phyloP scores from a whole-genome alignment of 2,888 invertebrate species.

The Acanthoscelides obtectus region DNA sequence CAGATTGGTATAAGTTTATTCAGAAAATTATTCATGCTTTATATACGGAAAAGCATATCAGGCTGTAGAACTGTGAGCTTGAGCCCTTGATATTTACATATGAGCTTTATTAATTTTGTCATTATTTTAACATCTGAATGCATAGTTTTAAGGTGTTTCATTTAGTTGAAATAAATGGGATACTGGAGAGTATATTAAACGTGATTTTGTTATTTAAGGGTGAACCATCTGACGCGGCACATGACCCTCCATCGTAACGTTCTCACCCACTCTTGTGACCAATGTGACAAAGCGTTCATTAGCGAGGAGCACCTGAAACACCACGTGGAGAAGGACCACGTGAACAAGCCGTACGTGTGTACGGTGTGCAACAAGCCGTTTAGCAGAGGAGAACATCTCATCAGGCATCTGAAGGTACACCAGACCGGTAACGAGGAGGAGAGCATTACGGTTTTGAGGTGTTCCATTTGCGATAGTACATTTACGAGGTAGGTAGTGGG shows the following conservation, averaged over 20 bases:
- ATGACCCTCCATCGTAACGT: conserved; percentile 45
- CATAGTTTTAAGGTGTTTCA: background rate
- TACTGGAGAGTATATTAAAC: background rate
- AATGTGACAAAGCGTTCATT: conserved; percentile 45
- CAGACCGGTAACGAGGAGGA: conserved; percentile 33
- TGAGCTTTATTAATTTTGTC: too few relatives aligned
- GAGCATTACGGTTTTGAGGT: conserved; percentile 34
- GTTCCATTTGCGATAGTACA: conserved; percentile 44
- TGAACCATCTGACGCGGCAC: conserved; percentile 45
- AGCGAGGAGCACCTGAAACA: conserved; percentile 40
- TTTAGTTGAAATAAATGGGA: background rate
- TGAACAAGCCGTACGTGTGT: conserved; percentile 46
- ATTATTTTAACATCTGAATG: too few relatives aligned
- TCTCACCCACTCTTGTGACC: conserved; percentile 43
- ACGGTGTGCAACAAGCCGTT: conserved; percentile 45
- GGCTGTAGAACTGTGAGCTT: too few relatives aligned
- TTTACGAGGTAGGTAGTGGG: conserved; percentile 37
- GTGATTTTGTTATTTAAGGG: conserved; percentile 20
- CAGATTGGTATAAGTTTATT: too few relatives aligned
- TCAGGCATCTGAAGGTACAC: conserved; percentile 45
- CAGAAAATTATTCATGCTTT: too few relatives aligned
- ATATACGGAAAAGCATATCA: too few relatives aligned
- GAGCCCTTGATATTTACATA: too few relatives aligned
- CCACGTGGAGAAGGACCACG: conserved; percentile 45
- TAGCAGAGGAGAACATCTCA: conserved; percentile 46